Conservation (phyloP, 2,888 invertebrate genomes). For the Ectobius pallidus region DNA sequence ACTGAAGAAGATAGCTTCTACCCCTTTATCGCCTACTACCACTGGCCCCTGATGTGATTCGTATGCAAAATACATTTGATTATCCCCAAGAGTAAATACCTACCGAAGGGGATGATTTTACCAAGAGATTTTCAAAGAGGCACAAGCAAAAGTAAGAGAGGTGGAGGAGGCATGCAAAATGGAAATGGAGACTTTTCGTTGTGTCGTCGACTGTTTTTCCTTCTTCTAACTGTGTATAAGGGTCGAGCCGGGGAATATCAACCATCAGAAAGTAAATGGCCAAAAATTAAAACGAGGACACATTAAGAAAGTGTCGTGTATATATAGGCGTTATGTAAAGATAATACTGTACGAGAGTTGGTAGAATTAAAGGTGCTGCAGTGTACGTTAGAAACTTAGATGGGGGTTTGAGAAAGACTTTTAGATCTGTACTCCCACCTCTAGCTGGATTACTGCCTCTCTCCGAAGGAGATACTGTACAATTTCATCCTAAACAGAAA, state of each 20-base stretch:
- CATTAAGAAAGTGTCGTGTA: conserved; percentile 31
- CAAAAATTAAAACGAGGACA: conserved; percentile 31
- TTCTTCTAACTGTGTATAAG: conserved; percentile 30
- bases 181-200: conserved; percentile 34
- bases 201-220: conserved; percentile 27
- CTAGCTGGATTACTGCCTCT: neutral
- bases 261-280: conserved; percentile 30
- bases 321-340: conserved; percentile 26
- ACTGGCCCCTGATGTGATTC: conserved; percentile 41
- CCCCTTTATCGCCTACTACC: conserved; percentile 42
- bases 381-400: conserved; percentile 4
- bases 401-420: neutral
- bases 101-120: conserved; percentile 37
- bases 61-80: conserved; percentile 44
- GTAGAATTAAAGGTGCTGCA: conserved; percentile 21
- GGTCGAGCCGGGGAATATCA: conserved; percentile 30
- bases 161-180: conserved; percentile 26
- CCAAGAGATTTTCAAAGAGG: conserved; percentile 37
- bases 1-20: conserved; percentile 40
- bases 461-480: neutral
- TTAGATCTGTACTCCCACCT: conserved; percentile 1
- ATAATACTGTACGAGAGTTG: conserved; percentile 27
- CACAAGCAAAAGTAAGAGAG: conserved; percentile 1
- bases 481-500: conserved; percentile 10
- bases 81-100: conserved; percentile 44